Evolutionary conservation across 2,888 invertebrate genomes (phyloP).

Genomic region (Strigamia transsilvanica): DNA sequence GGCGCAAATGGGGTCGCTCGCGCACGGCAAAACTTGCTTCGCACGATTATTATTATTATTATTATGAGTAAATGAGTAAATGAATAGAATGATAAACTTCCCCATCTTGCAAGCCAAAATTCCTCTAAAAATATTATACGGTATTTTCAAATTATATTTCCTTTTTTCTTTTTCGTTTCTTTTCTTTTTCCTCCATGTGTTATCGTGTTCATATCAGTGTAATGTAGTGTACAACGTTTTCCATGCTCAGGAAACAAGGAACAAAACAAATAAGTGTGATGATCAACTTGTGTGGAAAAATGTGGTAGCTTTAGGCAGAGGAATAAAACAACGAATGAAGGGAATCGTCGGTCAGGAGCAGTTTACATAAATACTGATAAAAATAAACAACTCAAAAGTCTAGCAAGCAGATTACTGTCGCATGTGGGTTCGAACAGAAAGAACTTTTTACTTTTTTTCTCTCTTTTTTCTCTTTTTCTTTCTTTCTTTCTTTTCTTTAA

Average conservation of each 20-base stretch:
- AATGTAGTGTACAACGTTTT: background rate
- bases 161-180: background rate
- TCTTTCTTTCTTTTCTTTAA: background rate
- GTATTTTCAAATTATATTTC: background rate
- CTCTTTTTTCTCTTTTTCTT: background rate
- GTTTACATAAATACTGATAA: background rate
- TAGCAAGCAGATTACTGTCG: slow-evolving; percentile 32
- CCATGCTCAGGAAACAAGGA: background rate
- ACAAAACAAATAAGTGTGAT: background rate
- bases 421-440: background rate
- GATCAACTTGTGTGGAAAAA: slow-evolving; percentile 13
- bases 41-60: background rate
- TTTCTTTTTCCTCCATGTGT: background rate
- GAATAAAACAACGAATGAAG: slow-evolving; percentile 5
- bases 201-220: background rate
- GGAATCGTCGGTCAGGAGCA: slow-evolving; percentile 2
- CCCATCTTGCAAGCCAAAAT: background rate
- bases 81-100: background rate
- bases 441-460: no score
- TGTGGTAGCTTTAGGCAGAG: background rate
- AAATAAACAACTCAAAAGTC: slow-evolving; percentile 8
- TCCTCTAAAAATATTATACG: background rate
- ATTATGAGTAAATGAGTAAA: no score
- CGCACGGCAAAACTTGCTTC: background rate
- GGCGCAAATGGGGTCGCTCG: slow-evolving; percentile 17